Evolutionary conservation across 2,113 vertebrate genomes (phyloP), one percentile per base, ranked within the genome.

Genomic region (Crocuta crocuta): DNA sequence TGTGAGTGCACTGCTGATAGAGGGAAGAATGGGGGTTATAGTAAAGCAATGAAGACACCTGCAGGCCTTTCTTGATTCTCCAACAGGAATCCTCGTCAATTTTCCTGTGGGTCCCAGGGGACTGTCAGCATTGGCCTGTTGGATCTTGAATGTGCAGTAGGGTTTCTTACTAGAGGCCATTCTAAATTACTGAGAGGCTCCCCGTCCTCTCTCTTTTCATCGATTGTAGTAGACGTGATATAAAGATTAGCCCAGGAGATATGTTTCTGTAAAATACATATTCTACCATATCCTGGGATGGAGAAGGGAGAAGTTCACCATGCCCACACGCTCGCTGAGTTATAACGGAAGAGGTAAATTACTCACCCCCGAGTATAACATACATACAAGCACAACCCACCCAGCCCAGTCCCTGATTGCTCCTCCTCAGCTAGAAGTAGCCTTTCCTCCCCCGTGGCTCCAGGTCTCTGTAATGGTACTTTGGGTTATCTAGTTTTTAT

Each of bases 211-310:
- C 13, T 86, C 24, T 92, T 13, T 53, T 70, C 11, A 39, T 81
- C 15, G 70, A 11, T 74, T 19, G 23, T 45, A 33, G 48, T 50
- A 5, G 66, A 92, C 61, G 33, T 55, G 7, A 74, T 7, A n/a
- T 28, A 81, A 76, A 85, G 58, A 26, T n/a, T 70, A 83, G 12
- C 48, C 2, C 35, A 79, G 81, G 48, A 35, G 84, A 95, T 13
- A 63, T 61, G 89, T 91, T 91, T 50, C n/a, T 53, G 8, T 89
- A 68, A 97, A 86, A 82, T 33, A 50, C 33, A 6, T 39, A 28
- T 45, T 55, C 39, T 4, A 1, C 33, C 63, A 11, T 45, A 33
- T 85, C 17, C 16, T 21, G 45, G 66, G 26, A 19, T 58, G 33
- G n/a, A 94, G 93, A 89, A 65, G n/a, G 73, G 81, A 82, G 35